Evolutionary conservation across 1,140 invertebrate species (phyloP).

Genomic region (Brachionus rubens): DNA sequence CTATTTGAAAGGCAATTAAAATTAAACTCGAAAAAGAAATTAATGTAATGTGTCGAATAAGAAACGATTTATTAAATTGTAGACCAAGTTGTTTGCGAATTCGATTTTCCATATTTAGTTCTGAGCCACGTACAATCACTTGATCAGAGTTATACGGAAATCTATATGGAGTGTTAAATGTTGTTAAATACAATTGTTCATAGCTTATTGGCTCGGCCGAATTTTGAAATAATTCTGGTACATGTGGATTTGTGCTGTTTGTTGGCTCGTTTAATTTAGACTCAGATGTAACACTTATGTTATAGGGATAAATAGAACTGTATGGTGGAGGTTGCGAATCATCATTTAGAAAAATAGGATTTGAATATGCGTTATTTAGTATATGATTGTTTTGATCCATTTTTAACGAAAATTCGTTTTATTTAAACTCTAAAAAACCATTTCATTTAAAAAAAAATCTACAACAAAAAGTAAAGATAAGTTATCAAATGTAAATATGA

Average conservation of each 20-base stretch:
- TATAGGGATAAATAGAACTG: conserved; percentile 17
- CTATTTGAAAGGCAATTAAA: conserved; percentile 31
- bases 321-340: conserved; percentile 16
- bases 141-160: background rate
- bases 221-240: conserved; percentile 8
- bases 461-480: no score
- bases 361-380: background rate
- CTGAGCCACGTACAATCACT: background rate
- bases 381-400: no score
- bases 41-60: conserved; percentile 11
- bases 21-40: conserved; percentile 29
- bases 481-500: background rate
- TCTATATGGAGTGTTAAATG: background rate
- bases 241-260: no score
- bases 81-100: conserved; percentile 4
- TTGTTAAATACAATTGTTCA: conserved; percentile 13
- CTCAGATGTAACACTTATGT: background rate
- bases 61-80: background rate
- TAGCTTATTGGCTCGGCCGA: conserved; percentile 13
- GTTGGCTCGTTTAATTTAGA: conserved; percentile 15
- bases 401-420: no score
- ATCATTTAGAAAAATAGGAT: conserved; percentile 22
- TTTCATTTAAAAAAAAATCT: conserved; percentile 16
- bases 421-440: conserved; percentile 15
- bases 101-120: background rate